A percentile compares a stretch with the other conserved stretches of the same genome.
phyloP scores from a whole-genome alignment of 2,888 invertebrate genomes.

The Parnassius apollo region DNA sequence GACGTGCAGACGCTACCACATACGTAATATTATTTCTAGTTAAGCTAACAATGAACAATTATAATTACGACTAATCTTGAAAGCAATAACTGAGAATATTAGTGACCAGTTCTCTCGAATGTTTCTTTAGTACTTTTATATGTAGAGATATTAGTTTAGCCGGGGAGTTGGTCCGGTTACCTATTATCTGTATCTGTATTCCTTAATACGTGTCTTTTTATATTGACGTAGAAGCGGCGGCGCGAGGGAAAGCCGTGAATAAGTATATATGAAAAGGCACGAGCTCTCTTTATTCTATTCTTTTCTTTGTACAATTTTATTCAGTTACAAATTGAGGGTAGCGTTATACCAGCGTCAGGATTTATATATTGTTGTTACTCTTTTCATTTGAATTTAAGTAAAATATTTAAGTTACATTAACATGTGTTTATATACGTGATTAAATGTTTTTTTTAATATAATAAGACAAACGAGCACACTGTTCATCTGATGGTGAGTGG shows the following conservation, averaged over 20 bases:
- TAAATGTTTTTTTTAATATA: no score
- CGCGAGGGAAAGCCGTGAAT: no score
- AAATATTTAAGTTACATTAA: no score
- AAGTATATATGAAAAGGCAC: no score
- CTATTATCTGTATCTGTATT: conserved; percentile 27
- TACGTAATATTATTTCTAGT: conserved; percentile 5
- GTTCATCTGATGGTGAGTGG: no score
- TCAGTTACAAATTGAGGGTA: background rate
- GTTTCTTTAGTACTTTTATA: conserved; percentile 24
- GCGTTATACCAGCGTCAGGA: no score
- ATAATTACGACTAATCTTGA: conserved; percentile 22
- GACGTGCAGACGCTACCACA: background rate
- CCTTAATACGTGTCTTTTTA: conserved; percentile 21
- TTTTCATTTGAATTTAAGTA: no score
- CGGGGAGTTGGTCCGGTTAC: conserved; percentile 9
- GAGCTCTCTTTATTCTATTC: no score
- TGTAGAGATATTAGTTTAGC: conserved; percentile 19
- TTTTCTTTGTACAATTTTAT: no score
- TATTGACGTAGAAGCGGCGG: background rate
- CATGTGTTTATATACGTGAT: no score
- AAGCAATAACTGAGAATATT: conserved; percentile 24
- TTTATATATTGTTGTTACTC: no score
- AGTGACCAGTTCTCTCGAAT: conserved; percentile 25
- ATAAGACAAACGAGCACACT: no score
- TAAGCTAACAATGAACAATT: conserved; percentile 4